Evolutionary conservation across 2,797 vertebrate species (phyloP).

Genomic region (Lates japonicus): DNA sequence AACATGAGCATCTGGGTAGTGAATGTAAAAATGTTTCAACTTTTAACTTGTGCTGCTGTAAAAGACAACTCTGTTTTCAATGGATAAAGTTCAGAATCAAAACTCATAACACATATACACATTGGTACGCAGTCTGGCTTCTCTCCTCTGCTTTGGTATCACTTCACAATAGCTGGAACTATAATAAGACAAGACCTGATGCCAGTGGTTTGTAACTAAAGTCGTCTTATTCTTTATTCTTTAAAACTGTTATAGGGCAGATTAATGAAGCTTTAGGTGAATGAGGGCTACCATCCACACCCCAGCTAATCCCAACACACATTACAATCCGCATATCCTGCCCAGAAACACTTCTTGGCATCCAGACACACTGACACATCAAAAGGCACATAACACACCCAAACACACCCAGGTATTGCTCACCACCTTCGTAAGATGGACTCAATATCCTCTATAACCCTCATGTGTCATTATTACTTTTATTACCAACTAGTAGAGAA

Average conservation of each 20-base stretch:
- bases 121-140: background rate
- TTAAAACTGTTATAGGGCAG: conserved; percentile 8
- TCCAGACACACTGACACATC: conserved; percentile 58
- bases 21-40: background rate
- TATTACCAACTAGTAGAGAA: conserved; percentile 12
- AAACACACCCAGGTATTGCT: conserved; percentile 71
- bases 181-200: conserved; percentile 31
- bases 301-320: conserved; percentile 36
- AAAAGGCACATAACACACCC: conserved; percentile 72
- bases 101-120: background rate
- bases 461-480: background rate
- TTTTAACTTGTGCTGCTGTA: background rate
- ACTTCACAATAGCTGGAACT: background rate
- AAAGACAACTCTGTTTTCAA: background rate
- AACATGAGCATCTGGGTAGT: background rate
- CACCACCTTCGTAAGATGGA: conserved; percentile 32
- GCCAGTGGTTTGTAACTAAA: conserved; percentile 46
- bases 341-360: conserved; percentile 59
- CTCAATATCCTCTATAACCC: background rate
- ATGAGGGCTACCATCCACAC: conserved; percentile 41
- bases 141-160: background rate
- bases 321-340: conserved; percentile 49
- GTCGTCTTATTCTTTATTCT: background rate
- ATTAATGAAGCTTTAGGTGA: conserved; percentile 22
- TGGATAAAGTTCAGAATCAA: background rate